phyloP scores from a whole-genome alignment of 2,113 vertebrate genomes.

The Corapipo altera region DNA sequence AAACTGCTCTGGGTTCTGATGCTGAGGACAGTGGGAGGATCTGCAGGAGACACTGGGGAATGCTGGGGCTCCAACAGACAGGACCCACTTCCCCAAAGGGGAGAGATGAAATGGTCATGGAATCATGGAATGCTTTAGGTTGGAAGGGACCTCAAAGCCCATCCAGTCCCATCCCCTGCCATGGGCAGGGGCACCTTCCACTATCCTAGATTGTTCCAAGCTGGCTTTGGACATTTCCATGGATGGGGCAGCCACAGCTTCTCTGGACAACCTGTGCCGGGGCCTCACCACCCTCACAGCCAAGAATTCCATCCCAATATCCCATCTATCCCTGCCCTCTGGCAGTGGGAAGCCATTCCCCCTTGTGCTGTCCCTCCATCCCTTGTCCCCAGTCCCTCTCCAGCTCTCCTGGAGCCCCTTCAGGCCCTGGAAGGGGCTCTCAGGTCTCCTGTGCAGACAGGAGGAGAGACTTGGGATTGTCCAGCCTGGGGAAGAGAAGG shows the following conservation, averaged over 20 bases:
- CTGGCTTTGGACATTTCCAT: not conserved
- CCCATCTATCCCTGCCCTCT: not conserved
- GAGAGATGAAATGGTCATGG: not conserved
- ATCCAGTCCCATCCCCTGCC: not conserved
- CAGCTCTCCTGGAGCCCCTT: not conserved
- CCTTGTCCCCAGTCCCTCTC: not conserved
- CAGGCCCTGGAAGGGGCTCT: not conserved
- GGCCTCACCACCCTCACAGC: not conserved
- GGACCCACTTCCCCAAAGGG: accelerated
- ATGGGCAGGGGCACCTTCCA: not conserved
- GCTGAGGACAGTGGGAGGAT: not conserved
- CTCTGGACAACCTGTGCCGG: not conserved
- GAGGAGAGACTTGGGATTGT: accelerated
- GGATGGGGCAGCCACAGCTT: not conserved
- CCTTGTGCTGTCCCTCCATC: not conserved
- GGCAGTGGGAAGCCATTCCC: not conserved
- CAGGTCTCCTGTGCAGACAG: not conserved
- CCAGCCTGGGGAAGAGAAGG: not conserved
- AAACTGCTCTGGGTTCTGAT: accelerated
- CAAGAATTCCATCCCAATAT: not conserved
- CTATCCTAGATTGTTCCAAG: not conserved
- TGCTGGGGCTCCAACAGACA: not conserved
- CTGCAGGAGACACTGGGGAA: not conserved
- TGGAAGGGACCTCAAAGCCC: not conserved
- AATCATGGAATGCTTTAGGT: not conserved